Base-by-base conservation (phyloP, 2,113 vertebrate genomes). In the Xenopus laevis region DNA sequence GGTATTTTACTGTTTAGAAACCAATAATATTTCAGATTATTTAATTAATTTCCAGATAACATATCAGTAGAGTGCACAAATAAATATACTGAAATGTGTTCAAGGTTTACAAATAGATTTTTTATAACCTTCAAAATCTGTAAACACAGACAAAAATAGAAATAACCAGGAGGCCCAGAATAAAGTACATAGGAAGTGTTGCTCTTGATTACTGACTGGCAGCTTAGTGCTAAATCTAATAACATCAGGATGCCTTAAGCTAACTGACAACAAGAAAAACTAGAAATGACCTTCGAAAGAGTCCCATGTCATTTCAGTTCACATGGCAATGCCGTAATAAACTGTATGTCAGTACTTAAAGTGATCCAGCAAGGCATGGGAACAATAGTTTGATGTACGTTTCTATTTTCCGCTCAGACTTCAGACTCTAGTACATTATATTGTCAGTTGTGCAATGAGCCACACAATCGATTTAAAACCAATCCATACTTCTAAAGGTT, bases 241-340 rank as follows among this genome's bases (percentile, higher is more conserved):
- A 77, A 70, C 60, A 70, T 46, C 74, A 23, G 4, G 57, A 70
- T 27, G 74, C 67, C 74, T 70, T 64, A 64, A 77, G 74, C 66
- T 70, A 68, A 63, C 58, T 75, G 58, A 64, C 67, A 77, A 64
- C 47, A 69, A 55, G 73, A 55, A 76, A 64, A 76, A 63, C 65
- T 57, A 27, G n/a, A 64, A 45, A 57, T 57, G 74, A 77, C 74
- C 74, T 77, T 77, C 67, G 70, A 16, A 64, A 57, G 47, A 68
- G 74, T 70, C 74, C 33, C 58, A 44, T 64, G 74, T 70, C 66
- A 69, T 70, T 77, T 64, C 47, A 64, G 74, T 77, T 70, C 59
- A 77, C 59, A 77, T 33, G 58, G 20, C 73, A 62, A 63, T 76
- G 53, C 73, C 46, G 59, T 77, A 77, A 77, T 77, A 77, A 77